A percentile compares a stretch with the other conserved stretches of the same genome.
phyloP scores from a whole-genome alignment of 2,797 vertebrate species.

The Sebastes cheni region DNA sequence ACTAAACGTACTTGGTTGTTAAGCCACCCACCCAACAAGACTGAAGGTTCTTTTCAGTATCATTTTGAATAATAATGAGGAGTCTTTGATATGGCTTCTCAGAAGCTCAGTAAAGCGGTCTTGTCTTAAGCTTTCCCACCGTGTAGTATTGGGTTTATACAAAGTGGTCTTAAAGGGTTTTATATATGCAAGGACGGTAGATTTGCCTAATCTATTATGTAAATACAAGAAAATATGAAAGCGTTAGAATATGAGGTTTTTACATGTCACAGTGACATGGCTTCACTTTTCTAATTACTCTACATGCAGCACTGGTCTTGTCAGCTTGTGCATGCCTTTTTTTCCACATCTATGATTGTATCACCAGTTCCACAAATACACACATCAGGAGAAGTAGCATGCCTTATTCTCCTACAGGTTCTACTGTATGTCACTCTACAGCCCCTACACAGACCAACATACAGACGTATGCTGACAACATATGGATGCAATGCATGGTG shows the following conservation, averaged over 20 bases:
- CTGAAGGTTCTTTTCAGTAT: background rate
- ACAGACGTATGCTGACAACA: conserved; percentile 46
- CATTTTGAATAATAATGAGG: background rate
- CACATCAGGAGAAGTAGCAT: conserved; percentile 53
- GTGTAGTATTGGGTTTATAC: conserved; percentile 4
- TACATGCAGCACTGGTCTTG: background rate
- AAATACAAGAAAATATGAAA: conserved; percentile 5
- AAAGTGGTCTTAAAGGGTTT: conserved; percentile 29
- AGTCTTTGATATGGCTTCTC: background rate
- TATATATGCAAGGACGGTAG: conserved; percentile 15
- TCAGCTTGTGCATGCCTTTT: conserved; percentile 44
- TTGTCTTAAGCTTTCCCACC: background rate
- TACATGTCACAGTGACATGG: background rate
- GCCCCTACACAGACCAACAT: conserved; percentile 34
- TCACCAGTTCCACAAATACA: conserved; percentile 18
- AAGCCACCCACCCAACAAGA: background rate
- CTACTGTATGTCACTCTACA: conserved; percentile 4
- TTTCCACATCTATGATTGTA: background rate
- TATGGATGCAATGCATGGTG: conserved; percentile 76
- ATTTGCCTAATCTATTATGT: background rate
- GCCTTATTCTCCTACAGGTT: conserved; percentile 49
- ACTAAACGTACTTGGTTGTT: background rate
- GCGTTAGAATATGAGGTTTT: background rate
- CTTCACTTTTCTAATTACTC: background rate
- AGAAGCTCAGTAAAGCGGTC: background rate